Evolutionary conservation across 2,113 vertebrate species (phyloP).

Genomic region (Antennarius striatus): DNA sequence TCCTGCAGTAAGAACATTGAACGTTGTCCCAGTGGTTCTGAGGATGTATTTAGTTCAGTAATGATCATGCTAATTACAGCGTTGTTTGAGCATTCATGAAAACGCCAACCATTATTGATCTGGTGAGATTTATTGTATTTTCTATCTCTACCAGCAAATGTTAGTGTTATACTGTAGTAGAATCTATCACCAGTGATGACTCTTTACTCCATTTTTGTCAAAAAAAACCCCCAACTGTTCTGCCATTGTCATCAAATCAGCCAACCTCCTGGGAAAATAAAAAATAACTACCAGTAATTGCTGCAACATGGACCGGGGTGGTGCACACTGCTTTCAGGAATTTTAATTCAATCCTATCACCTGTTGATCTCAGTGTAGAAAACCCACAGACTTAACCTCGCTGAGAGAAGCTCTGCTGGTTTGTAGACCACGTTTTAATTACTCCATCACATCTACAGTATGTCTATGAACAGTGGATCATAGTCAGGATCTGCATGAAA

Average conservation of each 20-base stretch:
- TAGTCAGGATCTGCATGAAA: conserved; percentile 10
- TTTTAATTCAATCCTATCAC: conserved; percentile 56
- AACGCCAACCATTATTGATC: background rate
- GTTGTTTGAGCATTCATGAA: background rate
- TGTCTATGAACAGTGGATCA: background rate
- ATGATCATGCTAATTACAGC: background rate
- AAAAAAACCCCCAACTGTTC: conserved; percentile 76
- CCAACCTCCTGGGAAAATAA: conserved; percentile 57
- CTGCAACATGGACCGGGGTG: conserved; percentile 22
- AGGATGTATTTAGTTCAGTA: background rate
- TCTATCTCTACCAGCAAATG: conserved; percentile 34
- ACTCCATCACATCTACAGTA: background rate
- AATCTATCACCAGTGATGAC: conserved; percentile 82
- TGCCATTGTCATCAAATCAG: conserved; percentile 82
- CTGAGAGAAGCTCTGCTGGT: conserved; percentile 76
- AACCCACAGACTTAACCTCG: conserved; percentile 73
- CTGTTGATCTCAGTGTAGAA: conserved; percentile 79
- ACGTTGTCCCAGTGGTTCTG: background rate
- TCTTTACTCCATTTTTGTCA: conserved; percentile 82
- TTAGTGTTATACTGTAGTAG: conserved; percentile 50
- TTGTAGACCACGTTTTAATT: conserved; percentile 10
- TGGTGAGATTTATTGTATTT: conserved; percentile 21
- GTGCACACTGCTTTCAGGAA: conserved; percentile 27
- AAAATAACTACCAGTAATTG: conserved; percentile 52
- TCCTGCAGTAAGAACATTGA: background rate